Evolutionary conservation across 2,888 invertebrate genomes (phyloP), one percentile per base, ranked within the genome.

Genomic region (Tethea ocularis): DNA sequence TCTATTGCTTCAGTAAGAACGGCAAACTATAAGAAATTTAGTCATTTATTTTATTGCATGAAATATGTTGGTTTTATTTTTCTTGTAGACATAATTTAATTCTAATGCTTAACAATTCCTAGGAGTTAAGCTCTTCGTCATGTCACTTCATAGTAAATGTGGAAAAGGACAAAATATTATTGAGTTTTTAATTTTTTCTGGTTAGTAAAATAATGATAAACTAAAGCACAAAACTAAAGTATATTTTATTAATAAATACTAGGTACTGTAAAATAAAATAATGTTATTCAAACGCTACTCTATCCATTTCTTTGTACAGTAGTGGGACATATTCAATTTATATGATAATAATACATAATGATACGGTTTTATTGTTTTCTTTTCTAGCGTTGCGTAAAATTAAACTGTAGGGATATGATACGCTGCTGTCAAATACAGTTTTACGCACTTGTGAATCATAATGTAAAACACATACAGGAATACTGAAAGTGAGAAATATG

Each of bases 281-380:
- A 38, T 7, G 2, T 4, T 1, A 2, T 56, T 26, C 24, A 46
- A 36, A 61, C 62, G 26, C 61, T 24, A 61, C 85, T 86, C 85
- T 61, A 78, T 46, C 59, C 38, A 52, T 74, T 77, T 77, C 58
- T 17, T 17, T 79, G 75, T 72, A 61, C 62, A 52, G 52, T 51
- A 65, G 64, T 56, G 62, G 62, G 67, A 76, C 74, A 77, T 80
- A 82, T 90, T 88, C 87, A 88, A 90, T 90, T 88, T 89, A 88
- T 88, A 90, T 89, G 88, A 86, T 89, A 88, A 90, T 89, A 82
- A 83, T 82, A 79, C 68, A 77, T 86, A 89, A 89, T 88, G 83
- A 86, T 78, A 74, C 77, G 71, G 66, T 78, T 84, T 87, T 84
- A 87, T 86, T 89, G 84, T 89, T 87, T 88, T 85, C 78, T 78